These are phyloP conservation scores for Notarius quadriscutis DNA, from an alignment of 2,113 vertebrate genomes.

Conservation along the genomic window DNA sequence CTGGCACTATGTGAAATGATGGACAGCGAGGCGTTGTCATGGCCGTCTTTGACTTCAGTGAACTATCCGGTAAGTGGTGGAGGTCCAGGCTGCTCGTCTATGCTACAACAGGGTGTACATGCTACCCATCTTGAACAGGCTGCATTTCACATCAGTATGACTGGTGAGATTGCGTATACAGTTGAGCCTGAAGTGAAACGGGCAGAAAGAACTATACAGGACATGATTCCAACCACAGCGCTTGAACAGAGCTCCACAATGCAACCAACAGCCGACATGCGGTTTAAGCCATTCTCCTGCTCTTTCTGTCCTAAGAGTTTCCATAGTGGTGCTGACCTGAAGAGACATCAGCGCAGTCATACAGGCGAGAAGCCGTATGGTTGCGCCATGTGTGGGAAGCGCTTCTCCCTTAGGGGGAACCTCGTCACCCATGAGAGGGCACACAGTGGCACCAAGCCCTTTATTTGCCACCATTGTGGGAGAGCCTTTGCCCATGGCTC, in stretches of 20 bases:
- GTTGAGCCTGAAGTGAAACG: neutral
- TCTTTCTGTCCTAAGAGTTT: slow-evolving; percentile 70
- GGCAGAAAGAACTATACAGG: neutral
- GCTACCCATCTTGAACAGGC: slow-evolving; percentile 6
- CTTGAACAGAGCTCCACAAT: neutral
- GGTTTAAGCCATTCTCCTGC: slow-evolving; percentile 60
- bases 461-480: slow-evolving; percentile 65
- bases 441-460: slow-evolving; percentile 53
- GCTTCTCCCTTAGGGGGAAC: slow-evolving; percentile 73
- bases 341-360: slow-evolving; percentile 70
- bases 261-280: slow-evolving; percentile 22
- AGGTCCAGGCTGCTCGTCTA: slow-evolving; percentile 22
- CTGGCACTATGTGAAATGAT: slow-evolving; percentile 14
- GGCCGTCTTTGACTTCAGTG: slow-evolving; percentile 4
- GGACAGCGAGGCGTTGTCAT: slow-evolving; percentile 13
- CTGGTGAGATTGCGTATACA: neutral
- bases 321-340: slow-evolving; percentile 64
- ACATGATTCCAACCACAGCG: neutral
- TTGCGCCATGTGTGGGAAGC: slow-evolving; percentile 69
- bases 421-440: slow-evolving; percentile 53
- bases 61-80: slow-evolving; percentile 8
- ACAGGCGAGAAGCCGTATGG: slow-evolving; percentile 74
- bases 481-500: slow-evolving; percentile 61
- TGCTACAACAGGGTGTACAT: slow-evolving; percentile 4
- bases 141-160: slow-evolving; percentile 2